Evolutionary conservation across 1,140 invertebrate genomes (phyloP), one percentile per base, ranked within the genome.

Genomic region (Forficula auricularia): DNA sequence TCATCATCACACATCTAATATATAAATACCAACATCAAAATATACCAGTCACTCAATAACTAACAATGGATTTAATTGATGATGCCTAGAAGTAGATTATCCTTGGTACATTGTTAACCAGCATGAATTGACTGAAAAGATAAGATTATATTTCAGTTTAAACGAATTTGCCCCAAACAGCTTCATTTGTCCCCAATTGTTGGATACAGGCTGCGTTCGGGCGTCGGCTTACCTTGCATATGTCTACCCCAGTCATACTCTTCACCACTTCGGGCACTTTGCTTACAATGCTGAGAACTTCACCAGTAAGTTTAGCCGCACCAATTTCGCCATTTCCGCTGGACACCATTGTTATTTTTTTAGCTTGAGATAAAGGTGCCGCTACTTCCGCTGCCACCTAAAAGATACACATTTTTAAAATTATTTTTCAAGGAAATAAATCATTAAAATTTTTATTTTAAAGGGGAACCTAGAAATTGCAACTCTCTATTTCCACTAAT

Each of bases 351-450:
- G 82, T 91, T 50, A 92, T 81, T 62, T 91, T 92, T 59, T 87
- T 91, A 2, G 83, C 75, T 60, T 94, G 84, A 3, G 87, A 85
- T 37, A 97, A 60, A 13, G 91, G 91, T 33, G 89, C 89, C 27
- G 90, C 87, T 37, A 97, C 83, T 66, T 97, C 92, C 22, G 91
- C 90, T 20, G 90, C 88, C 55, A 94, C 70, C 88, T 95, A 48
- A 15, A 54, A 53, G 39, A 52, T 20, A 49, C 54, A 48, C 19
- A 14, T 38, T n/a, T n/a, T n/a, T 46, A 16, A 40, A 20, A 35
- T 36, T 9, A 2, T 37, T 15, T 18, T 15, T 16, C 32, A 16
- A 47, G 18, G 19, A 12, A 39, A 14, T 35, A 15, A 39, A 39
- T 2, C 4, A 1, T 27, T 42, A 10, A 40, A 32, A 37, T 0